Evolutionary conservation across 2,888 invertebrate genomes (phyloP), one percentile per base, ranked within the genome.

Genomic region (Microctonus hyperodae): DNA sequence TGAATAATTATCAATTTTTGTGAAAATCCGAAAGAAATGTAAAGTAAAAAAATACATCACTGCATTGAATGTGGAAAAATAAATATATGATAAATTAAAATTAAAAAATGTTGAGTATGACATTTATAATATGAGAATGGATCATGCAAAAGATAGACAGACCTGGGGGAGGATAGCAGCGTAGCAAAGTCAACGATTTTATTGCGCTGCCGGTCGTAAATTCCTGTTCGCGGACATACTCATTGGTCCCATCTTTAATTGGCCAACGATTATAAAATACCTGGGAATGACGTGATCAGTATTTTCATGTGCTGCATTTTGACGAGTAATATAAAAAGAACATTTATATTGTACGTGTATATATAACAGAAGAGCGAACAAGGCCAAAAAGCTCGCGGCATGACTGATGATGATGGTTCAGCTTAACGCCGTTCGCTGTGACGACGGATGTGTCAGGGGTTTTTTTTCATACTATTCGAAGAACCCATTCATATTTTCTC

Each of bases 171-270:
- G 64, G 28, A 44, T 25, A 40, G 50, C 62, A 69, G 67, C 69
- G 69, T 73, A 72, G 70, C 70, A 64, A 67, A 70, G 62, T 70
- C 74, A 74, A 77, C 75, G 77, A 81, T 81, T 81, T 81, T 81
- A 81, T 79, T 77, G 80, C n/a, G n/a, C 79, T 74, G 76, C 75
- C 76, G 79, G 76, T 81, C 79, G 79, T 81, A 81, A 81, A 81
- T 82, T 81, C 79, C 77, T 73, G 66, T 67, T 75, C 77, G 75
- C 77, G 78, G 75, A 16, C n/a, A n/a, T n/a, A n/a, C 60, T 60
- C 70, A 59, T 20, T 44, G 23, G 58, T 51, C 50, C 70, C 72
- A 70, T 74, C 71, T 72, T 73, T 77, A 76, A 79, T 78, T 78
- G 75, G 73, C 70, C 75, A 75, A 72, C 79, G 77, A 80, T 80